Base-by-base conservation (phyloP, 2,797 vertebrate genomes). In the Peromyscus aztecus region DNA sequence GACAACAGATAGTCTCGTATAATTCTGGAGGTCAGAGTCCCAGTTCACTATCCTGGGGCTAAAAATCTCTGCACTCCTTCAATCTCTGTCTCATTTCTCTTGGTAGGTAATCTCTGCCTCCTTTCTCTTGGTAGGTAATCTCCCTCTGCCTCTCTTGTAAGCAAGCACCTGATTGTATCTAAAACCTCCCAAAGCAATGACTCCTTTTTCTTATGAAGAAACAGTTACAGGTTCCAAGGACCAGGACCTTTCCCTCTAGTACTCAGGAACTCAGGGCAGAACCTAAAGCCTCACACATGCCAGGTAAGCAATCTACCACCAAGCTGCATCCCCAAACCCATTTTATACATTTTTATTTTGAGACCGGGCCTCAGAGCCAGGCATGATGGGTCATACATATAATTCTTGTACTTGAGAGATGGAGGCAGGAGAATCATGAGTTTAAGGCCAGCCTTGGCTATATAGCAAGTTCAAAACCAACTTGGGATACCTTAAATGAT, bases 1-100 rank as follows among this genome's bases (percentile, higher is more conserved):
- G 90, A 92, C 29, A 81, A 90, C n/a, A 92, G 34, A 43, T 78
- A 71, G 71, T 94, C 29, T 40, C 82, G 75, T 71, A 76, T 57
- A 75, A 63, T 84, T 92, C 57, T 73, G n/a, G 63, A 87, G 37
- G 23, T 37, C 52, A 57, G 57, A 92, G 49, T 83, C 75, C 40
- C 88, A 93, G 71, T 52, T 95, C 69, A 73, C 13, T 27, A 24
- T 75, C 23, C 11, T 73, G 52, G 37, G 23, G 17, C 77, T 83
- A n/a, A 49, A 90, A 31, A 55, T 90, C 82, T 55, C 24, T 27
- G 24, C 11, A 37, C 37, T 27, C 2, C 82, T 49, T 73, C 65
- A n/a, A 8, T 52, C 13, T 87, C 82, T 16, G 21, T 27, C 43
- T 89, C 78, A 19, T n/a, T 92, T 52, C 19, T n/a, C 23, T 37